phyloP scores from a whole-genome alignment of 2,888 invertebrate genomes.

The Daptonema setosum region DNA sequence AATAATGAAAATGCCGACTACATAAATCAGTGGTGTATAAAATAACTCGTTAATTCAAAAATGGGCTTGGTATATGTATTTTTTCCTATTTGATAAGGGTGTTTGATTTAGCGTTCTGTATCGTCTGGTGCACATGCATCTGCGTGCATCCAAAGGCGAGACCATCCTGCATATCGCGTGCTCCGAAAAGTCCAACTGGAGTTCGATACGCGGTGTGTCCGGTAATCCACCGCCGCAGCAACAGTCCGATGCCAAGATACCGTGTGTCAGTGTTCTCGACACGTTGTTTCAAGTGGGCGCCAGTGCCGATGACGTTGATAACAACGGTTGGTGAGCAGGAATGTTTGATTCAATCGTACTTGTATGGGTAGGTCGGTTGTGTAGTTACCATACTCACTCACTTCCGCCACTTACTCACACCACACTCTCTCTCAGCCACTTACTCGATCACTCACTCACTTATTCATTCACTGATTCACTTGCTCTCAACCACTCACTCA shows the following conservation, averaged over 20 bases:
- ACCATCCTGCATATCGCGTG: slow-evolving; percentile 52
- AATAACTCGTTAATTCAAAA: too few relatives aligned
- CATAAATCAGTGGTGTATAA: too few relatives aligned
- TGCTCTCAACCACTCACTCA: too few relatives aligned
- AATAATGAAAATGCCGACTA: too few relatives aligned
- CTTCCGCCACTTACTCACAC: too few relatives aligned
- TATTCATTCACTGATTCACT: too few relatives aligned
- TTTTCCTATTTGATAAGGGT: too few relatives aligned
- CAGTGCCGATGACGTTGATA: slow-evolving; percentile 53
- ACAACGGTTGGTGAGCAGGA: slow-evolving; percentile 34
- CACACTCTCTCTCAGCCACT: too few relatives aligned
- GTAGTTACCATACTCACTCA: neutral
- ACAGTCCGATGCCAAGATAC: slow-evolving; percentile 37
- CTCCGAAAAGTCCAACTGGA: slow-evolving; percentile 47
- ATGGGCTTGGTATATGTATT: too few relatives aligned
- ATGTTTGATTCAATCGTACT: neutral
- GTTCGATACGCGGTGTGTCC: neutral
- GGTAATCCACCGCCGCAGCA: neutral
- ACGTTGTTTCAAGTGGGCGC: slow-evolving; percentile 61
- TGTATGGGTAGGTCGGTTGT: neutral
- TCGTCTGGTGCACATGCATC: slow-evolving; percentile 48
- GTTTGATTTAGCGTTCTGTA: slow-evolving; percentile 34
- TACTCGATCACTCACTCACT: too few relatives aligned
- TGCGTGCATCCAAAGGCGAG: slow-evolving; percentile 31
- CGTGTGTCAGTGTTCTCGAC: slow-evolving; percentile 45